Evolutionary conservation across 2,797 vertebrate genomes (phyloP), one percentile per base, ranked within the genome.

Genomic region (Eurystomus glaucurus): DNA sequence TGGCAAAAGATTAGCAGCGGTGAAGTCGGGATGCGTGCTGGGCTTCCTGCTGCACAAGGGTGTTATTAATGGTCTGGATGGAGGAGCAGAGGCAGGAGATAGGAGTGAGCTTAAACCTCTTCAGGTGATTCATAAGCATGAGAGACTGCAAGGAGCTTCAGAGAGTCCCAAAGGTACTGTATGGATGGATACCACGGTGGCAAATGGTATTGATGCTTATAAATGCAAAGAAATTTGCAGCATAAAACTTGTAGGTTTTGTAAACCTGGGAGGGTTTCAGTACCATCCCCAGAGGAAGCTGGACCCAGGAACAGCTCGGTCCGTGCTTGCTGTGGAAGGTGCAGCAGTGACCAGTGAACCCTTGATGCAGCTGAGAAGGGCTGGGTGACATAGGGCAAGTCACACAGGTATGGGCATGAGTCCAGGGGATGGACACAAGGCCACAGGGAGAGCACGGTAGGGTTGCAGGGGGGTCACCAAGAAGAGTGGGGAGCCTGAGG

Each of bases 381-480:
- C 4, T 0, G 7, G 37, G 46, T 0, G 2, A 46, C 0, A 0
- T 0, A 4, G 1, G 4, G 20, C 2, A 3, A 41, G 48, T 2
- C 25, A 51, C 6, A 3, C 20, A 19, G 52, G 43, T 31, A 41
- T 0, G 1, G 35, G 23, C 50, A 37, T 10, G 6, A 37, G 41
- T 14, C 41, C 16, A 9, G 45, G 19, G 45, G 45, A 20, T 20
- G 45, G 45, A 20, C 52, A 55, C 7, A 10, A 55, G 43, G 55
- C 62, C 1, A 0, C 33, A 9, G 23, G 33, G 69, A 11, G 0
- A 6, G 64, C 58, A 31, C 1, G 4, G 48, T 68, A 11, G 17
- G 22, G 35, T 1, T 52, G 29, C 6, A 1, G n/a, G 3, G 4
- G 31, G 14, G 6, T 9, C 33, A 75, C 25, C 1, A 2, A 65